Evolutionary conservation across 2,797 vertebrate genomes (phyloP).

Genomic region (Lateolabrax maculatus): DNA sequence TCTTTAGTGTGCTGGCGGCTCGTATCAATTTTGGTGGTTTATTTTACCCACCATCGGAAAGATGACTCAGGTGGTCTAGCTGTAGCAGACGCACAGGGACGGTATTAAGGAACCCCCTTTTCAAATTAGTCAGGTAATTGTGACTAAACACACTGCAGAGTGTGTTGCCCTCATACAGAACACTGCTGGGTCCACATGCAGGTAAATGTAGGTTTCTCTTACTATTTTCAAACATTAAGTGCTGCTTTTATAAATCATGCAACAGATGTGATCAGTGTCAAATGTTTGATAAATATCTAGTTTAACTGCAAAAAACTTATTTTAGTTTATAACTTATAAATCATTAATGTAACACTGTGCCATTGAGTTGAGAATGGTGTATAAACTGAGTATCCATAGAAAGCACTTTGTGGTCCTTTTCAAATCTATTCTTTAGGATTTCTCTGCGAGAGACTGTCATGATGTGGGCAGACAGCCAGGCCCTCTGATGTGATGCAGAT

Average conservation of each 20-base stretch:
- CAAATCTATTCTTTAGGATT: conserved; percentile 54
- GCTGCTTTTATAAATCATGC: conserved; percentile 7
- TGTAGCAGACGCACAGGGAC: conserved; percentile 44
- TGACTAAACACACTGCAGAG: conserved; percentile 31
- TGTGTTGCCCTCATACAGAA: conserved; percentile 10
- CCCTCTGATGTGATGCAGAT: conserved; percentile 83
- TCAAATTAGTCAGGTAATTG: conserved; percentile 64
- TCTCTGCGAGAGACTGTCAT: conserved; percentile 44
- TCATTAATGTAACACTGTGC: background rate
- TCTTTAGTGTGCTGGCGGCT: conserved; percentile 86
- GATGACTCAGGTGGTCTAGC: conserved; percentile 78
- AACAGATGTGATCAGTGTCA: conserved; percentile 13
- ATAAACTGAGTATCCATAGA: conserved; percentile 10
- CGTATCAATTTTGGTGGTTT: conserved; percentile 81
- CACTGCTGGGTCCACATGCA: conserved; percentile 1
- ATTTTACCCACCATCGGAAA: conserved; percentile 72
- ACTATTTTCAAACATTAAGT: background rate
- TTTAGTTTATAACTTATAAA: background rate
- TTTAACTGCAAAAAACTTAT: background rate
- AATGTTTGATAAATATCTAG: background rate
- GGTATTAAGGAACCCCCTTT: conserved; percentile 61
- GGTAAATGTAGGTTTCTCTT: background rate
- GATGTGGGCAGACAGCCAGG: conserved; percentile 71
- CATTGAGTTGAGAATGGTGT: background rate
- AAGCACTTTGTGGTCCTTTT: conserved; percentile 34